Conservation (phyloP, 1,140 invertebrate species). For the Gryllus bimaculatus region DNA sequence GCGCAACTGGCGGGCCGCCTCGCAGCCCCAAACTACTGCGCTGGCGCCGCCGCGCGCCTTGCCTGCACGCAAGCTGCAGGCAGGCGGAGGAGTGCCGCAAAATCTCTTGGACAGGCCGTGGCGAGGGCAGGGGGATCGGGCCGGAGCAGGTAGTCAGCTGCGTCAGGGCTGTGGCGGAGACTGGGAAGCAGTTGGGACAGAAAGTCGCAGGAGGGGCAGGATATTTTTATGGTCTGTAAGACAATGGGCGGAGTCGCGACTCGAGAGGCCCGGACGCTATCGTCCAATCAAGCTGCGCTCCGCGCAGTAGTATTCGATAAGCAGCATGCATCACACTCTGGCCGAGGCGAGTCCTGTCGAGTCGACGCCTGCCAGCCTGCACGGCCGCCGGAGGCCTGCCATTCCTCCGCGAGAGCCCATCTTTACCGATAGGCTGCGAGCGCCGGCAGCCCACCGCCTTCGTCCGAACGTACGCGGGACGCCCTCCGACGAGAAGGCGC, state of each 20-base stretch:
- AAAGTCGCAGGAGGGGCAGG: constrained; percentile 2
- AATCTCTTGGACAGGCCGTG: neutral
- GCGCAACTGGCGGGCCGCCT: too few relatives aligned
- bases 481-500: neutral
- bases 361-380: too few relatives aligned
- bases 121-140: constrained; percentile 4
- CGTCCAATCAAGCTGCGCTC: neutral
- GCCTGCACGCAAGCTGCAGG: neutral
- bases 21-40: neutral
- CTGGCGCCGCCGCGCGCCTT: neutral
- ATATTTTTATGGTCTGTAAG: constrained; percentile 16
- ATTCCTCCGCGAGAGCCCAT: too few relatives aligned
- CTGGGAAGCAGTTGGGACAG: neutral
- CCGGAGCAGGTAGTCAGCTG: neutral
- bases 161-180: constrained; percentile 6
- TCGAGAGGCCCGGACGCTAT: neutral
- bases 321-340: neutral
- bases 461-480: neutral
- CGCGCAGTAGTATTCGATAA: neutral
- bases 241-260: constrained; percentile 11
- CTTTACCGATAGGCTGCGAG: too few relatives aligned
- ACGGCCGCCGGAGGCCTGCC: too few relatives aligned
- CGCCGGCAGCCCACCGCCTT: neutral
- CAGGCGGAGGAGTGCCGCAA: neutral
- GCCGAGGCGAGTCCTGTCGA: too few relatives aligned